Evolutionary conservation across 2,113 vertebrate genomes (phyloP).

Genomic region (Ailuropoda melanoleuca): DNA sequence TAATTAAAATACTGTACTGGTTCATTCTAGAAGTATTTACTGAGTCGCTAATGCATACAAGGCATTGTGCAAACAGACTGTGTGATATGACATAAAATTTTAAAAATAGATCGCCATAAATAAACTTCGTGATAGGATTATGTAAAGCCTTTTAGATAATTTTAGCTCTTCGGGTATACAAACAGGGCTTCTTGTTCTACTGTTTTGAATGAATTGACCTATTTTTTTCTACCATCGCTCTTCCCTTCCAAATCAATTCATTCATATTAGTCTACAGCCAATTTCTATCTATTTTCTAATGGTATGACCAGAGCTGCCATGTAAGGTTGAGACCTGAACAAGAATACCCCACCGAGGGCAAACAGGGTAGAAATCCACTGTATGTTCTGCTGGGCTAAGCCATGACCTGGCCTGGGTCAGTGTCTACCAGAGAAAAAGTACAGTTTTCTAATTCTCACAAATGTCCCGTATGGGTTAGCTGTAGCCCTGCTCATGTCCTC

Average conservation of each 20-base stretch:
- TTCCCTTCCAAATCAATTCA: background rate
- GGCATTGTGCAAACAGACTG: conserved; percentile 37
- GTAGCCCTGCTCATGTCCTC: background rate
- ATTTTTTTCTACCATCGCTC: background rate
- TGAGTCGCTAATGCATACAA: conserved; percentile 60
- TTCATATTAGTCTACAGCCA: background rate
- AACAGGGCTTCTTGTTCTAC: background rate
- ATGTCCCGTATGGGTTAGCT: background rate
- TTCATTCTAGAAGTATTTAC: conserved; percentile 73
- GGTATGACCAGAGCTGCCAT: background rate
- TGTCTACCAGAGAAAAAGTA: background rate
- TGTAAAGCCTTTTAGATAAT: conserved; percentile 46
- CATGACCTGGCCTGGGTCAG: background rate
- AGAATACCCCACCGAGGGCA: background rate
- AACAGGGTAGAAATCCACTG: background rate
- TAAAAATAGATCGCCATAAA: conserved; percentile 69
- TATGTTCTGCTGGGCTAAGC: background rate
- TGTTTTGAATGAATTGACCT: background rate
- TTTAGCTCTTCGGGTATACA: conserved; percentile 10
- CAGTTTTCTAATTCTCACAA: background rate
- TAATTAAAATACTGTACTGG: conserved; percentile 68
- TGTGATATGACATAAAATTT: conserved; percentile 53
- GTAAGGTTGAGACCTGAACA: background rate
- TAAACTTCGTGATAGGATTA: conserved; percentile 57
- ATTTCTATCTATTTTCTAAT: background rate